These are phyloP conservation scores for Pteria penguin DNA, from an alignment of 2,888 invertebrate species.

Conservation along the genomic window DNA sequence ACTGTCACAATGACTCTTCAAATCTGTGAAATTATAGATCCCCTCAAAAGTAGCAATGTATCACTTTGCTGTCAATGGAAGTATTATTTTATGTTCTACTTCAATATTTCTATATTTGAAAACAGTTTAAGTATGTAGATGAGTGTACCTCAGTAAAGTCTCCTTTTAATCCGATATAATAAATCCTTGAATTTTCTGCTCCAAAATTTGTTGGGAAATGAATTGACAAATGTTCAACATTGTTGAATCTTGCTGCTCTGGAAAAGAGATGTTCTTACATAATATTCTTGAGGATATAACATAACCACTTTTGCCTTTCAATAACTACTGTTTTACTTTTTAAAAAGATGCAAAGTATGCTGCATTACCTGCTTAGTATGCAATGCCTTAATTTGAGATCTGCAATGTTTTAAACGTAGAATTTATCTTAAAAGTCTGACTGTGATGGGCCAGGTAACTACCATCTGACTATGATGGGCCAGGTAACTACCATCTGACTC, in stretches of 20 bases:
- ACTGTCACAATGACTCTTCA: no score
- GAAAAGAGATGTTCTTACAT: constrained; percentile 38
- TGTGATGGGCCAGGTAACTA: no score
- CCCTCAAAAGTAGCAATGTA: not conserved
- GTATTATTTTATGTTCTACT: not conserved
- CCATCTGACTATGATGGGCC: no score
- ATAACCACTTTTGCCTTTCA: not conserved
- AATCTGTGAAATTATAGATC: not conserved
- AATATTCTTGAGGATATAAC: no score
- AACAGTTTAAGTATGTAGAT: not conserved
- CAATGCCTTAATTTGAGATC: no score
- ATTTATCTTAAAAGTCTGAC: no score
- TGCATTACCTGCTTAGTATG: no score
- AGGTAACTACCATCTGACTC: no score
- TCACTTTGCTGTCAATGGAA: no score
- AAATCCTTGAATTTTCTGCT: constrained; percentile 84
- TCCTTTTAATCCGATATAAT: constrained; percentile 96
- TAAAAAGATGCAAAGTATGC: no score
- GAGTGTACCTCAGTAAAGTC: constrained; percentile 87
- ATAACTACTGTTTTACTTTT: not conserved
- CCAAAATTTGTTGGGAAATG: constrained; percentile 95
- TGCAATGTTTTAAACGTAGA: no score
- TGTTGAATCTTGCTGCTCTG: constrained; percentile 95
- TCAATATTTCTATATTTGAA: not conserved
- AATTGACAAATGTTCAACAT: constrained; percentile 92